Conservation (phyloP, 1,140 invertebrate genomes). For the Drosophila repleta region DNA sequence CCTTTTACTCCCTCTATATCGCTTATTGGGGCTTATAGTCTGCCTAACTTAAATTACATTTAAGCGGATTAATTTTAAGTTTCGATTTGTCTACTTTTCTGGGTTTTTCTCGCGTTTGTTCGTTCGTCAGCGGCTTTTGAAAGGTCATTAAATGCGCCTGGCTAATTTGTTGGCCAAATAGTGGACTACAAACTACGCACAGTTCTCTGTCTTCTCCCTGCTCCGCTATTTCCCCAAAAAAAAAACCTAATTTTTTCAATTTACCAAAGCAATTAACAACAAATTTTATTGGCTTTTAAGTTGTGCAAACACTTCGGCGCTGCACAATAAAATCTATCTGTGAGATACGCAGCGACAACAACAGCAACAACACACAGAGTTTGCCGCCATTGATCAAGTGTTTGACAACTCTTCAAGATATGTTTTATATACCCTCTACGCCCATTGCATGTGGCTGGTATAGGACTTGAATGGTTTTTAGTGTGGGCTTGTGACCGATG, state of each 20-base stretch:
- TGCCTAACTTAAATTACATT: constrained; percentile 70
- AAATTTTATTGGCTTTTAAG: constrained; percentile 82
- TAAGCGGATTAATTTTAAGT: constrained; percentile 72
- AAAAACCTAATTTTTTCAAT: constrained; percentile 73
- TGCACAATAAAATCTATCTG: constrained; percentile 76
- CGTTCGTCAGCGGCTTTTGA: constrained; percentile 38
- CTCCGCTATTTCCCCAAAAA: constrained; percentile 56
- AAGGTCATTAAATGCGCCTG: constrained; percentile 72
- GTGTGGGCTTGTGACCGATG: too few species aligned
- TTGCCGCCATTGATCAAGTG: constrained; percentile 73
- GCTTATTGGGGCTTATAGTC: constrained; percentile 28
- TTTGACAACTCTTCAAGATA: constrained; percentile 57
- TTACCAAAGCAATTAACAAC: constrained; percentile 80
- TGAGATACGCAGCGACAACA: constrained; percentile 40
- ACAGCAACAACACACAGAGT: constrained; percentile 28
- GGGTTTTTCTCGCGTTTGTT: constrained; percentile 20
- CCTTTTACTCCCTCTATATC: too few species aligned
- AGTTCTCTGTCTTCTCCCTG: constrained; percentile 29
- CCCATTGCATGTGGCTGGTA: too few species aligned
- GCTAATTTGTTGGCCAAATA: constrained; percentile 71
- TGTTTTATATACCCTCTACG: constrained; percentile 27
- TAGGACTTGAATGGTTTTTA: too few species aligned
- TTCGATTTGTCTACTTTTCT: constrained; percentile 68
- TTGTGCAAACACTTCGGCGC: constrained; percentile 62
- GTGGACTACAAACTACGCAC: constrained; percentile 45